Conservation (phyloP, 2,888 invertebrate genomes). For the Lacanobia oleracea region DNA sequence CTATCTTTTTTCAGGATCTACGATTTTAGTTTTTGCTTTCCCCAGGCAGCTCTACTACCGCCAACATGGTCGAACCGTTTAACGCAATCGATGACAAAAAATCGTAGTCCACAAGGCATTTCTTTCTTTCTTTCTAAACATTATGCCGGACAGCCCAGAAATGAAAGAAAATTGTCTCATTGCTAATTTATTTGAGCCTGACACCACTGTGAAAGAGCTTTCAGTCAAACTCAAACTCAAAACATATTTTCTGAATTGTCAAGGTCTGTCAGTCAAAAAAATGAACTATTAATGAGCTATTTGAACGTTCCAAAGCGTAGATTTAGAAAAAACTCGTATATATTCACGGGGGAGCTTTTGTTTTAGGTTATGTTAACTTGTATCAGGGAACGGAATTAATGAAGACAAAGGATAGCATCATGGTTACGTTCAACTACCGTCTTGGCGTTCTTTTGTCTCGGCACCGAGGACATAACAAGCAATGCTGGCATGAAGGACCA, state of each 20-base stretch:
- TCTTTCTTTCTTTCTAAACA: too few relatives aligned
- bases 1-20: background rate
- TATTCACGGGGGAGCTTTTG: constrained; percentile 75
- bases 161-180: constrained; percentile 79
- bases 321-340: constrained; percentile 55
- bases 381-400: constrained; percentile 17
- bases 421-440: constrained; percentile 71
- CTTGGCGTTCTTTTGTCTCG: constrained; percentile 70
- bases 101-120: constrained; percentile 68
- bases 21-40: constrained; percentile 7
- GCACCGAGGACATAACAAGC: constrained; percentile 71
- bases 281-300: too few relatives aligned
- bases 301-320: too few relatives aligned
- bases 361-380: constrained; percentile 44
- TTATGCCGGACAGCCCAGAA: background rate
- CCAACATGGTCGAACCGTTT: constrained; percentile 66
- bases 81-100: constrained; percentile 68
- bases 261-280: too few relatives aligned
- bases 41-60: constrained; percentile 54
- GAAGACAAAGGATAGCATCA: constrained; percentile 64
- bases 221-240: constrained; percentile 55
- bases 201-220: constrained; percentile 69
- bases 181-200: constrained; percentile 80
- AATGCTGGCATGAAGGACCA: constrained; percentile 77
- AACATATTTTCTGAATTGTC: too few relatives aligned